These are phyloP conservation scores for Myocastor coypus DNA, from an alignment of 2,113 vertebrate genomes.

Conservation along the genomic window DNA sequence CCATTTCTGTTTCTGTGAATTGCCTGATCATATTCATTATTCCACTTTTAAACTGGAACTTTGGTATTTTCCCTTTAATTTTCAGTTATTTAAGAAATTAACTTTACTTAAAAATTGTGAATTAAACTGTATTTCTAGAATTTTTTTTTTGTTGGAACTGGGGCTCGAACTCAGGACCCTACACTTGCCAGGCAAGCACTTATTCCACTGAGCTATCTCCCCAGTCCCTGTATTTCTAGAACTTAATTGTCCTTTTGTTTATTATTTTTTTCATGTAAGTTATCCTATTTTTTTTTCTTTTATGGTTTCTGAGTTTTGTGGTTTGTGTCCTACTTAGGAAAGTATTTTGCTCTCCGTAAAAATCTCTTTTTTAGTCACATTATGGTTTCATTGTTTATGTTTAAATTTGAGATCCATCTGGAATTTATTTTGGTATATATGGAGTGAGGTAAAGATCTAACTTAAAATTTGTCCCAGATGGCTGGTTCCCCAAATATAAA, in stretches of 20 bases:
- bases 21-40: background rate
- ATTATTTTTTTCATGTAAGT: constrained; percentile 25
- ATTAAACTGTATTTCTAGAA: constrained; percentile 23
- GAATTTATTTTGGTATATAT: constrained; percentile 68
- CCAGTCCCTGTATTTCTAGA: background rate
- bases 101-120: constrained; percentile 20
- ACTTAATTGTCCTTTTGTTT: constrained; percentile 32
- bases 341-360: constrained; percentile 61
- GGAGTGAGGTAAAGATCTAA: constrained; percentile 63
- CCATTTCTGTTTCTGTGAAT: constrained; percentile 22
- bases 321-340: constrained; percentile 66
- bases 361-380: constrained; percentile 37
- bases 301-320: constrained; percentile 42
- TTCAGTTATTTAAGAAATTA: constrained; percentile 36
- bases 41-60: constrained; percentile 30
- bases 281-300: constrained; percentile 8
- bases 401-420: constrained; percentile 74
- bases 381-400: constrained; percentile 71
- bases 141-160: background rate
- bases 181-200: too few relatives aligned
- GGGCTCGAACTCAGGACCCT: too few relatives aligned
- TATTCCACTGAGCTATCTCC: too few relatives aligned
- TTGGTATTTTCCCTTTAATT: constrained; percentile 54
- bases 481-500: constrained; percentile 53
- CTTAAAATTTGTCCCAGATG: constrained; percentile 69